Conservation (phyloP, 2,113 vertebrate species). For the Apistogramma diplotaenia region DNA sequence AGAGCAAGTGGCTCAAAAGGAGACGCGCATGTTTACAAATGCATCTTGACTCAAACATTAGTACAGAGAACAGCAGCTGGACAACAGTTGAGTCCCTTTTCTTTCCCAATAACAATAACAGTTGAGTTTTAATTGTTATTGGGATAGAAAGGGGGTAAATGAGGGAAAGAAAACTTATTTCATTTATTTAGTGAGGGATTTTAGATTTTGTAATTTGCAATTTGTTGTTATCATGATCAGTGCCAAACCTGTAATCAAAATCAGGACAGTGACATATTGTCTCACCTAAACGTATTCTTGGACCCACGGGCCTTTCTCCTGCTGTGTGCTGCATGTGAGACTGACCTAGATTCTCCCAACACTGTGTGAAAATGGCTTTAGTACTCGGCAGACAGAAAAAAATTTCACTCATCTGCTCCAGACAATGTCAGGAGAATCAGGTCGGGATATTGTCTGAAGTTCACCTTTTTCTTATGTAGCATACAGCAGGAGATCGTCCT, state of each 20-base stretch:
- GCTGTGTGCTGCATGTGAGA: neutral
- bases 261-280: neutral
- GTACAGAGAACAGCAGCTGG: neutral
- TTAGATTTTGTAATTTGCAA: neutral
- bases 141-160: neutral
- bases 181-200: neutral
- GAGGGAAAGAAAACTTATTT: neutral
- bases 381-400: neutral
- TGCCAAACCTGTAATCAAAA: neutral
- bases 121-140: neutral
- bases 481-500: neutral
- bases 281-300: neutral
- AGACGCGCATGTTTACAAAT: neutral
- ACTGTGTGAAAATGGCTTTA: neutral
- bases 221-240: neutral
- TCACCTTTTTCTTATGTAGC: neutral
- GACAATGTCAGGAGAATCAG: neutral
- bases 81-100: neutral
- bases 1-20: neutral
- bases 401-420: neutral
- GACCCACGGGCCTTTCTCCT: neutral
- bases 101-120: too few relatives aligned
- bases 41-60: neutral
- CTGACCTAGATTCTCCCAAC: constrained; percentile 2
- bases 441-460: neutral